These are phyloP conservation scores for Xiphophorus birchmanni DNA, from an alignment of 2,797 vertebrate species.

Conservation along the genomic window DNA sequence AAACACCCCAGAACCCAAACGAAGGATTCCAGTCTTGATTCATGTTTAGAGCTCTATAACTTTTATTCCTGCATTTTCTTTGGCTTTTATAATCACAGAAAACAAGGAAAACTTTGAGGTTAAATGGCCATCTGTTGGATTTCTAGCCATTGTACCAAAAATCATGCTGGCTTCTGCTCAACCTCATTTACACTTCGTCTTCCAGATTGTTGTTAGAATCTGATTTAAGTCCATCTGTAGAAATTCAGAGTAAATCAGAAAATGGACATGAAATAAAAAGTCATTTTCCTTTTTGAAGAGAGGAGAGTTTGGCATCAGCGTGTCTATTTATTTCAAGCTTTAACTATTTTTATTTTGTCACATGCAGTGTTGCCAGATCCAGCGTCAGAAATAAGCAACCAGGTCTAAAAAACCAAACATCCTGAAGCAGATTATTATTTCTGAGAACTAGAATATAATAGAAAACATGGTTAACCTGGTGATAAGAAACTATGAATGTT, in stretches of 20 bases:
- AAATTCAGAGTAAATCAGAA: not conserved
- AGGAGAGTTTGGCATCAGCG: not conserved
- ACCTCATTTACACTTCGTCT: not conserved
- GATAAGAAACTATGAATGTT: not conserved
- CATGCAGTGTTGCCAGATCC: not conserved
- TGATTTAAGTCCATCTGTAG: constrained; percentile 1
- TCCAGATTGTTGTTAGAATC: not conserved
- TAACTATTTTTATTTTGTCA: not conserved
- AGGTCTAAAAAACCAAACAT: not conserved
- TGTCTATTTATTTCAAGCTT: not conserved
- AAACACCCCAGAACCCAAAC: not conserved
- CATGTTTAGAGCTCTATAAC: not conserved
- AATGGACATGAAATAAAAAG: not conserved
- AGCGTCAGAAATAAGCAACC: not conserved
- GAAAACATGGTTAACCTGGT: not conserved
- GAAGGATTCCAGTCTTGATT: not conserved
- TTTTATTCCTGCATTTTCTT: not conserved
- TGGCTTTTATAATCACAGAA: not conserved
- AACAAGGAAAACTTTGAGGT: not conserved
- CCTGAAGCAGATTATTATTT: not conserved
- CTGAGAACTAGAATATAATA: not conserved
- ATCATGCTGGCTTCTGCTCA: not conserved
- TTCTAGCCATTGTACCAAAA: not conserved
- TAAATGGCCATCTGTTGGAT: not conserved
- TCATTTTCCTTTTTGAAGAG: not conserved